Evolutionary conservation across 2,113 vertebrate species (phyloP), one percentile per base, ranked within the genome.

Genomic region (Clinocottus analis): DNA sequence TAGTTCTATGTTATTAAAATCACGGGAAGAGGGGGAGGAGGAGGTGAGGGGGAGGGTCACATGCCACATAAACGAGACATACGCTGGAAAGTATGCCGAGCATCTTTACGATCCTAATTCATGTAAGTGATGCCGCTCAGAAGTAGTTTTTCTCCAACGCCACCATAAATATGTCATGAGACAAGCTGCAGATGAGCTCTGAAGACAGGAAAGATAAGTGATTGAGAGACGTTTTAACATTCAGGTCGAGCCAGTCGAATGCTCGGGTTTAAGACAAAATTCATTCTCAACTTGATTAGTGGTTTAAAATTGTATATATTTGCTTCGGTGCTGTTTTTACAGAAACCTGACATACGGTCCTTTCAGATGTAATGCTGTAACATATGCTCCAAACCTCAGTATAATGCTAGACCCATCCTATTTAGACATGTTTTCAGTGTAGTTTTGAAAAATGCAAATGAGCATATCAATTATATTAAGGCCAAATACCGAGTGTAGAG

Each of bases 131-230:
- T 87, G 85, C 73, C 77, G 71, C 59, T 91, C 66, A 65, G 80
- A 80, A 80, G 82, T 79, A 83, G 33, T 23, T 13, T 60, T 89
- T 89, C 85, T 85, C 87, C 80, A 76, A 67, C 72, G 35, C 77
- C 2, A n/a, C 76, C 90, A 89, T 94, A 94, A 94, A 94, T 93
- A 89, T 92, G 68, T 71, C 76, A 88, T 86, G 67, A 92, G 92
- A 92, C 87, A 93, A 89, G 79, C 53, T 25, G 11, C 1, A 89
- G 89, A 90, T 84, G 77, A 85, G 55, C 56, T 70, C 35, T 74
- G 31, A 70, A 69, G 72, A 79, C 63, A 79, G 55, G 64, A 1
- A 33, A 87, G 88, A 91, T 87, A 90, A 81, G 78, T 80, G 79
- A 81, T 66, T 1, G 60, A 72, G 74, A 84, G 67, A 74, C 39